Conservation (phyloP, 2,113 vertebrate genomes). For the Silurus asotus region DNA sequence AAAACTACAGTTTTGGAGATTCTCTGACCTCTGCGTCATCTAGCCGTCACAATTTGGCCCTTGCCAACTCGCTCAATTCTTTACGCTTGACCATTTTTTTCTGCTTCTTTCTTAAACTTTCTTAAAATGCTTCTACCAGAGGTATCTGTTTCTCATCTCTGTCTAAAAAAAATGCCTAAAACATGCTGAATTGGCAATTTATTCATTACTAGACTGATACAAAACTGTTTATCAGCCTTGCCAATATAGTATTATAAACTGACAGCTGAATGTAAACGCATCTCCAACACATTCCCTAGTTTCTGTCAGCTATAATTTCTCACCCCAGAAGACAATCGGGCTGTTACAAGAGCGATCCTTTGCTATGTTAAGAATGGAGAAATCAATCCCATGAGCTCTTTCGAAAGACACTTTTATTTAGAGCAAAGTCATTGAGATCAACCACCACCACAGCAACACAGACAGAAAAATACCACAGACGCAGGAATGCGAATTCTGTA, state of each 20-base stretch:
- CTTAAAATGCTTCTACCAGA: neutral
- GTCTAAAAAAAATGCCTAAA: slow-evolving; percentile 1
- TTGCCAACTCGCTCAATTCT: too few species aligned
- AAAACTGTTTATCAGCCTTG: neutral
- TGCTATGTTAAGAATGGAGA: slow-evolving; percentile 7
- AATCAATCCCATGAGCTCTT: neutral
- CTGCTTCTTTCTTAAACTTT: too few species aligned
- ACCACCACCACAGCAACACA: slow-evolving; percentile 39
- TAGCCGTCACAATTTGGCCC: too few species aligned
- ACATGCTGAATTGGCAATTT: neutral
- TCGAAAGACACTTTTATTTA: neutral
- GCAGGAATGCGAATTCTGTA: slow-evolving; percentile 65
- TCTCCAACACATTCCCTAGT: neutral
- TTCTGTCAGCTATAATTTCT: neutral
- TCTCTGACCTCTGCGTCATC: too few species aligned
- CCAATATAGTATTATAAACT: neutral
- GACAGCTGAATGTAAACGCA: neutral
- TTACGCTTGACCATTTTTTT: too few species aligned
- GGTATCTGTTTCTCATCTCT: slow-evolving; percentile 1
- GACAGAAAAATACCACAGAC: slow-evolving; percentile 61
- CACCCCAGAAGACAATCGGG: neutral
- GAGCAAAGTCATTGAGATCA: slow-evolving; percentile 3
- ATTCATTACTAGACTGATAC: neutral
- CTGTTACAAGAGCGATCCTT: neutral
- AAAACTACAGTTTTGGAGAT: neutral